Evolutionary conservation across 2,113 vertebrate genomes (phyloP), one percentile per base, ranked within the genome.

Genomic region (Limnothrissa miodon): DNA sequence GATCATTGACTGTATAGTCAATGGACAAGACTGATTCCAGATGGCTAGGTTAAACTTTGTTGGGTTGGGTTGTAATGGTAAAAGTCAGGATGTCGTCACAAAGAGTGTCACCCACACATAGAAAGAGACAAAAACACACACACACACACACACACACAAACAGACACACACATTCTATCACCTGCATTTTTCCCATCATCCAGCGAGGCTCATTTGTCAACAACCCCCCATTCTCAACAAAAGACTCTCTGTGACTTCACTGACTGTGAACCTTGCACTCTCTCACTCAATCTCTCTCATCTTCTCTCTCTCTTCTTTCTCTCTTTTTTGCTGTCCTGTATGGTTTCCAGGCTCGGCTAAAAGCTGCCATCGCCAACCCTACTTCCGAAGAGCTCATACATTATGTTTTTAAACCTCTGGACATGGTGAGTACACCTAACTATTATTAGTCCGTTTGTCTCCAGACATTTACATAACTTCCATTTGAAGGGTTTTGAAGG

Each of bases 311-410:
- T 23, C 2, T 66, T 42, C 45, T 80, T n/a, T 11, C 21, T 23
- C 51, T 17, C 15, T 21, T 23, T 19, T 23, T 4, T 56, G 51
- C 21, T 56, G 51, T 25, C 39, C 13, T 33, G 45, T 82, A 23
- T 74, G 10, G 25, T 59, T 80, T 86, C 0, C 82, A 98, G 97
- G 97, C 95, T 8, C 92, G 92, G 53, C 90, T 98, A 85, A 96
- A 95, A 62, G 86, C 90, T 17, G 90, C 93, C 87, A 97, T 98
- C 79, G 74, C 93, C 74, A 94, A 92, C 83, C 97, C 97, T 19
- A 95, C 94, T 15, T 95, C 97, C 1, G 90, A 93, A 6, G 96
- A 98, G 81, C 93, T 98, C 0, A 83, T 97, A 46, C 96, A 97
- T 84, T 94, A 97, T 44, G 87, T 98, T 5, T 97, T 97, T 86